Base-by-base conservation (phyloP, 2,113 vertebrate species). In the Pelvicachromis taeniatus region DNA sequence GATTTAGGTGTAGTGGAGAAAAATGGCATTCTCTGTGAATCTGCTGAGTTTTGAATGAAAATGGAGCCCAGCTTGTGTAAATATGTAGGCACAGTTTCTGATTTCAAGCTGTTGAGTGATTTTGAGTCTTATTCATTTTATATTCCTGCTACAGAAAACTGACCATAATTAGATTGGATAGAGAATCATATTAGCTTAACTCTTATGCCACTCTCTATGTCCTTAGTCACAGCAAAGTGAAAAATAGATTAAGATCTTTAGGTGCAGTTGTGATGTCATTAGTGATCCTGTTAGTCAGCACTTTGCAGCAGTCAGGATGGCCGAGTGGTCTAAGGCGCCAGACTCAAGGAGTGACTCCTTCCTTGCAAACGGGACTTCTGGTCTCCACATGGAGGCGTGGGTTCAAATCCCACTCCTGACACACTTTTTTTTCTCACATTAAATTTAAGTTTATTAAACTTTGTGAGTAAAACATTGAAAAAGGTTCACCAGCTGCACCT, bases 181-280 rank as follows among this genome's bases (percentile, higher is more conserved):
- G 21, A 73, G 23, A 73, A 48, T 19, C 16, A 13, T 42, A 2
- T 29, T 70, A 45, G 40, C 16, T 70, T 26, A 70, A 70, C 40
- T 70, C 21, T 48, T 48, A 29, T 1, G 29, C 40, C 40, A 48
- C 40, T 9, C 14, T 48, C 63, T 68, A 68, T n/a, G 13, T 68
- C 16, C 3, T 73, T 45, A 48, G 40, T 29, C 14, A 19, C 3
- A 73, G 23, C 68, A 19, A 48, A 48, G 9, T 48, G 23, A 48
- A 48, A 45, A 50, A 10, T 0, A 73, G 21, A 29, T 4, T 73
- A 23, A 29, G 0, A 6, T 3, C 7, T 16, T 70, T 48, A 1
- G 5, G 21, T 48, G 40, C 45, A 17, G 7, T 42, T 68, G n/a
- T 68, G n/a, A 68, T 68, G 38, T 4, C 35, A 21, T 23, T 11